Percentiles rank a stretch among this genome's conserved stretches.
phyloP scores from a whole-genome alignment of 2,888 invertebrate species.

The Nomada ferruginata region DNA sequence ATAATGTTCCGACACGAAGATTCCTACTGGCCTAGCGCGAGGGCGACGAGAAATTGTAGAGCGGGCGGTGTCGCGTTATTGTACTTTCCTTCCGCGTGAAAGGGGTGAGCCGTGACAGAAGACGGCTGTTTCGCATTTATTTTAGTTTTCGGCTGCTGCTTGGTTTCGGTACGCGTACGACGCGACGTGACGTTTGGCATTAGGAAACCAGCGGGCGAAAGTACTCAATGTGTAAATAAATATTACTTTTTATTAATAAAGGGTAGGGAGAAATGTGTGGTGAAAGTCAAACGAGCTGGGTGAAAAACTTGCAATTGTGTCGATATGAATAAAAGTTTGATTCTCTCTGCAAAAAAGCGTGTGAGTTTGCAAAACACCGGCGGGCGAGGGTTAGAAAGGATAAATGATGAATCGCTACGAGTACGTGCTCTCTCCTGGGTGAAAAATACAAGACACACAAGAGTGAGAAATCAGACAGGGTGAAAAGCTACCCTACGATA shows the following conservation, averaged over 20 bases:
- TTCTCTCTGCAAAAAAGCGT: neutral
- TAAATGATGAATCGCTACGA: conserved; percentile 17
- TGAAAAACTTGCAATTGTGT: neutral
- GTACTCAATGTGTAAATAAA: too few relatives aligned
- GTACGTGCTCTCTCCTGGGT: conserved; percentile 10
- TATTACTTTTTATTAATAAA: too few relatives aligned
- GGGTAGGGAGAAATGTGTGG: too few relatives aligned
- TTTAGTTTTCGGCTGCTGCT: too few relatives aligned
- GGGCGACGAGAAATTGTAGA: conserved; percentile 6
- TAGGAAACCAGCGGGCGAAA: too few relatives aligned
- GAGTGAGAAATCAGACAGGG: neutral
- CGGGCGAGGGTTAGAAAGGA: conserved; percentile 3
- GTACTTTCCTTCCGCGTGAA: neutral
- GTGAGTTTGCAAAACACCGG: neutral
- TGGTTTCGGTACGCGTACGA: too few relatives aligned
- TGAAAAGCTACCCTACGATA: conserved; percentile 4
- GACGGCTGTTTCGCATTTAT: too few relatives aligned
- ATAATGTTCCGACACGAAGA: conserved; percentile 61
- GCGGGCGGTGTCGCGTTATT: conserved; percentile 9
- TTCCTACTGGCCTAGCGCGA: neutral
- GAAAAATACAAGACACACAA: conserved; percentile 12
- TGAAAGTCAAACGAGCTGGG: neutral
- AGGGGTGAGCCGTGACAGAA: too few relatives aligned
- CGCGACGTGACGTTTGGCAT: too few relatives aligned
- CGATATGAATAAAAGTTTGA: neutral